phyloP scores from a whole-genome alignment of 2,797 vertebrate genomes.

The Erithacus rubecula region DNA sequence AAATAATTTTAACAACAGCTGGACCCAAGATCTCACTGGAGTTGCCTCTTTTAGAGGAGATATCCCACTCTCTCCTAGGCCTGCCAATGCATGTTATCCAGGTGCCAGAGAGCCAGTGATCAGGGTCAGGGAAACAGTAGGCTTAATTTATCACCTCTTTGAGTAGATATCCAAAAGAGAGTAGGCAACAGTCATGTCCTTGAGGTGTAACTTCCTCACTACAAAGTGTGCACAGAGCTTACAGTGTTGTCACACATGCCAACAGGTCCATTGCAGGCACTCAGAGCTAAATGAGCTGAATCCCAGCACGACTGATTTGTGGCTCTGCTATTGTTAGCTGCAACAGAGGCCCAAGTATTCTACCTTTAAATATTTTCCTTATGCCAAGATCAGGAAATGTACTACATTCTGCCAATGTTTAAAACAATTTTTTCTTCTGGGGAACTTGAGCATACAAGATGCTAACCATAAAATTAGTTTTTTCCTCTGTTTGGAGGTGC shows the following conservation, averaged over 20 bases:
- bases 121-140: neutral
- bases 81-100: neutral
- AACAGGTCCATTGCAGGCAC: accelerated
- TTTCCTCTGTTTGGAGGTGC: neutral
- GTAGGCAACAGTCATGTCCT: neutral
- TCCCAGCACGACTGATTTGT: neutral
- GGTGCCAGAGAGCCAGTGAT: neutral
- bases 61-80: neutral
- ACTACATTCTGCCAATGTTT: neutral
- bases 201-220: neutral
- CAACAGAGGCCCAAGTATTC: neutral
- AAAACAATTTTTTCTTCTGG: neutral
- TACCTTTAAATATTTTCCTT: neutral
- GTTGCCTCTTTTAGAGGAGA: neutral
- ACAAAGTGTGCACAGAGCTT: neutral
- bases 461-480: neutral
- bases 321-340: neutral
- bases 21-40: neutral
- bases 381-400: neutral
- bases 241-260: accelerated
- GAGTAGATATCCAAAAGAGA: neutral
- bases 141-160: neutral
- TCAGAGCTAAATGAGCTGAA: neutral
- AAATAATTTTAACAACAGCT: neutral
- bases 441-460: neutral